Evolutionary conservation across 2,888 invertebrate genomes (phyloP), one percentile per base, ranked within the genome.

Genomic region (Diploptera punctata): DNA sequence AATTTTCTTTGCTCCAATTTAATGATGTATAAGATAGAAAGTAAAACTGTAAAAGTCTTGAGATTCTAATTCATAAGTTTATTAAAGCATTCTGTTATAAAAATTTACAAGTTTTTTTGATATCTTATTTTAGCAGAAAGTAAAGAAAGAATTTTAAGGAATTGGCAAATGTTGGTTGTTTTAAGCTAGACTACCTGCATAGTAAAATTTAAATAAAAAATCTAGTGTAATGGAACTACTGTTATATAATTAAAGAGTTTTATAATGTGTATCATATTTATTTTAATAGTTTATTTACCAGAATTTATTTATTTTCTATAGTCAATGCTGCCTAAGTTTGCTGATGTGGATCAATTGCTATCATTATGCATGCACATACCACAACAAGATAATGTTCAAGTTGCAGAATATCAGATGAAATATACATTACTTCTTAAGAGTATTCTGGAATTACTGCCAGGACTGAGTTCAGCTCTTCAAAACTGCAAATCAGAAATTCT

Each of bases 261-360:
- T 13, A 38, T 38, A 38, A 38, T 13, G 13, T 1, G n/a, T 3
- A n/a, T 52, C n/a, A n/a, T 52, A 52, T 4, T 52, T 2, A 33
- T 61, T 26, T 2, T 61, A 26, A n/a, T 61, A 31, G 62, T 26
- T 49, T n/a, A n/a, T n/a, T n/a, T n/a, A n/a, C n/a, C n/a, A n/a
- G n/a, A n/a, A n/a, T n/a, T n/a, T n/a, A n/a, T 47, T 67, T 10
- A 19, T 19, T 44, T 49, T 21, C 29, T 18, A 38, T 78, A 91
- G 90, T 86, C 86, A 71, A 84, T 88, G 2, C 81, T 93, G 57
- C 86, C 87, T 74, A 89, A 91, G 77, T 86, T 96, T 73, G 83
- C 88, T 1, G 93, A 94, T 76, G 87, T 95, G n/a, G 95, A 97
- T 78, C 90, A 90, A 79, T 86, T 96, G 19, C 83, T 96, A 18